Conservation (phyloP, 2,113 vertebrate genomes). For the Macaca nemestrina region DNA sequence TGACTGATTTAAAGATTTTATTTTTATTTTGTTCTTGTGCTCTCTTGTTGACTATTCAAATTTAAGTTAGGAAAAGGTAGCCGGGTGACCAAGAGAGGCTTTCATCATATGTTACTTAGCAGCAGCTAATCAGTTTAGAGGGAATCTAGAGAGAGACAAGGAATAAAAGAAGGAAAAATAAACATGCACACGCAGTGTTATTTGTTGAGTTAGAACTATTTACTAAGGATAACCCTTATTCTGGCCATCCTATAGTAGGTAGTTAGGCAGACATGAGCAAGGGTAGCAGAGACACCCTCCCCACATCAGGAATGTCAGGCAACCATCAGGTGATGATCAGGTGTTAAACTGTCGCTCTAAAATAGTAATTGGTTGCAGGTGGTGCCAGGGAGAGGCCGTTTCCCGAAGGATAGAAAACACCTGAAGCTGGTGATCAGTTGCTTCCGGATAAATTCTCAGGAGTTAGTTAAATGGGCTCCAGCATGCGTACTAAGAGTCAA, state of each 20-base stretch:
- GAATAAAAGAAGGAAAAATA: neutral
- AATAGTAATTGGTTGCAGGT: no score
- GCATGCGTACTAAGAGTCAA: no score
- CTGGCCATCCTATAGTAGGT: neutral
- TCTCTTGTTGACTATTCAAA: neutral
- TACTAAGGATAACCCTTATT: neutral
- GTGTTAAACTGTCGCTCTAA: no score
- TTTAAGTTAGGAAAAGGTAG: neutral
- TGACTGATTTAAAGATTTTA: neutral
- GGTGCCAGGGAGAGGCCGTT: no score
- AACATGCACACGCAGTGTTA: neutral
- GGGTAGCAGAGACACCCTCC: no score
- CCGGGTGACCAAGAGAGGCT: neutral
- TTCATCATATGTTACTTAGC: neutral
- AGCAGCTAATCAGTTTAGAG: neutral
- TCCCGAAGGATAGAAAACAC: no score
- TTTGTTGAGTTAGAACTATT: neutral
- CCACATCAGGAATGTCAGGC: no score
- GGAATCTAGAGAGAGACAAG: neutral
- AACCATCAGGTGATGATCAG: no score
- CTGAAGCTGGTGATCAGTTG: no score
- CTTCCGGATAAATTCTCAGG: no score
- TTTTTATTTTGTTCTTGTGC: neutral
- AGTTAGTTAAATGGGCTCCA: no score
- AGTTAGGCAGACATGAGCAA: no score